Percentiles rank a stretch among this genome's conserved stretches.
Evolutionary conservation across 2,797 vertebrate genomes (phyloP).

Genomic region (Taeniopygia guttata): DNA sequence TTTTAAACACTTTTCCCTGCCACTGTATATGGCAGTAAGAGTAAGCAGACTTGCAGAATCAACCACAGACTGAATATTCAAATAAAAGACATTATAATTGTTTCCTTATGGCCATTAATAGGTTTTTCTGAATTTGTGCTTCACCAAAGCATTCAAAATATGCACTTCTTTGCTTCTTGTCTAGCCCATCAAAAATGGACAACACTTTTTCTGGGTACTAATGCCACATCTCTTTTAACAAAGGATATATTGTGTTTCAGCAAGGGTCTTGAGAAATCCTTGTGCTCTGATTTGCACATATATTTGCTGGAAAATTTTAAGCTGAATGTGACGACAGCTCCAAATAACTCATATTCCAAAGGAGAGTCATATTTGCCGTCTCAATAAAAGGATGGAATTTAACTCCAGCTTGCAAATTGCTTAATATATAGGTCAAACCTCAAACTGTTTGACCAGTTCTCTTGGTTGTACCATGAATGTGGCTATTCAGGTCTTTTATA

Average conservation of each 20-base stretch:
- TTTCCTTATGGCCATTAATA: slow-evolving; percentile 37
- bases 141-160: slow-evolving; percentile 16
- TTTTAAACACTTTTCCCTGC: slow-evolving; percentile 24
- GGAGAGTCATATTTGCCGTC: fast-evolving
- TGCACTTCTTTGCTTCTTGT: not conserved
- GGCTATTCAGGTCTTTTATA: not conserved
- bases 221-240: not conserved
- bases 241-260: not conserved
- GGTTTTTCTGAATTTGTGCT: not conserved
- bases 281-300: not conserved
- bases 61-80: slow-evolving; percentile 18
- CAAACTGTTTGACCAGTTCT: not conserved
- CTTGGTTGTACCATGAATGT: not conserved
- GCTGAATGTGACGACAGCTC: not conserved
- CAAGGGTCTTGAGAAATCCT: not conserved
- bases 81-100: slow-evolving; percentile 23
- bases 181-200: not conserved
- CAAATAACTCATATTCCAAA: not conserved
- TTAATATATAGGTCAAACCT: not conserved
- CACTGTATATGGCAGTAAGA: not conserved
- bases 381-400: not conserved
- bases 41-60: slow-evolving; percentile 10
- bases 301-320: not conserved
- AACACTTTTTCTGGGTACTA: not conserved
- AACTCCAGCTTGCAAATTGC: not conserved